phyloP scores from a whole-genome alignment of 2,113 vertebrate species.

The Atherinomorus stipes region DNA sequence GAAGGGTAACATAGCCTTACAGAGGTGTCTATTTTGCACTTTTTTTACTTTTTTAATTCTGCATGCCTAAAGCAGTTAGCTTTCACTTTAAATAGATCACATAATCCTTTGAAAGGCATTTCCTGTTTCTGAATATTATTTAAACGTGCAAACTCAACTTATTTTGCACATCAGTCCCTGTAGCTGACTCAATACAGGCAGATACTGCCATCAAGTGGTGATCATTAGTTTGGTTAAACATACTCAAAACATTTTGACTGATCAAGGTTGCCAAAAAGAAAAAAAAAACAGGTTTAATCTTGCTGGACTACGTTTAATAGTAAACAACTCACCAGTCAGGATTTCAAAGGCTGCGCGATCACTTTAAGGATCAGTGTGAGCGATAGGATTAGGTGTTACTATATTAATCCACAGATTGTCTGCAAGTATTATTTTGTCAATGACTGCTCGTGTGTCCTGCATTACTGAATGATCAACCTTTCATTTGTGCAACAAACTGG shows the following conservation, averaged over 20 bases:
- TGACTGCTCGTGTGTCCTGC: background rate
- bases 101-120: background rate
- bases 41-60: background rate
- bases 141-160: background rate
- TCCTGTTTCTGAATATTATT: background rate
- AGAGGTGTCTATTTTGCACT: background rate
- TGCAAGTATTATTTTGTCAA: constrained; percentile 7
- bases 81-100: background rate
- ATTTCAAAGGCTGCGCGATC: background rate
- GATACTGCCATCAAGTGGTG: constrained; percentile 57
- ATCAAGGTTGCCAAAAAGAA: background rate
- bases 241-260: background rate
- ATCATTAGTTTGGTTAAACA: background rate
- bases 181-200: background rate
- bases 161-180: background rate
- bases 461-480: background rate
- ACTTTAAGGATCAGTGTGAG: constrained; percentile 25
- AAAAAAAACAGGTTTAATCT: background rate
- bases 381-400: constrained; percentile 12
- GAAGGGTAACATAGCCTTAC: background rate
- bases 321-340: background rate
- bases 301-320: background rate
- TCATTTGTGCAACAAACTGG: too few relatives aligned
- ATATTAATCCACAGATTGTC: constrained; percentile 19
- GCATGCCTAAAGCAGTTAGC: background rate